Base-by-base conservation (phyloP, 2,888 invertebrate genomes). In the Corythucha ciliata region DNA sequence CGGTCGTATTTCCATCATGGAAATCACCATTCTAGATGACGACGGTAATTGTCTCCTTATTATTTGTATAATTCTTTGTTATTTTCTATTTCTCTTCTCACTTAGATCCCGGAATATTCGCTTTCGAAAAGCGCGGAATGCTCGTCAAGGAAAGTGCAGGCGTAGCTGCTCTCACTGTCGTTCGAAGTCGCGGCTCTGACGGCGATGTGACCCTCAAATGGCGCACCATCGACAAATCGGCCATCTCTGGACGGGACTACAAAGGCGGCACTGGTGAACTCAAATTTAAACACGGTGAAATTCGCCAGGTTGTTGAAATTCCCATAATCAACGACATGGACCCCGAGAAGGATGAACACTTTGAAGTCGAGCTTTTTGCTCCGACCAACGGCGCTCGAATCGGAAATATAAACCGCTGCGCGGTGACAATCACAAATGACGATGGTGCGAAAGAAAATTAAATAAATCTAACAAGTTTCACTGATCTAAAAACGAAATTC, bases 331-430 rank as follows among this genome's bases (percentile, higher is more conserved):
- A 77, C 59, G 76, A 76, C 58, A 68, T 72, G 67, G 68, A 71
- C 48, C 71, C 73, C 12, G 76, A 76, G 60, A 76, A 76, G 63
- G 76, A 76, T 61, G 77, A 77, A 61, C 73, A 73, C 56, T 78
- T 78, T 64, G 73, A 74, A 59, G 64, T 78, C 16, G 73, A 74
- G 54, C 60, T 74, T 7, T 66, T 66, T 39, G 69, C 68, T 7
- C 65, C 71, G 2, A 60, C 64, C 25, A 70, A 69, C 4, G 70
- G 76, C 7, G 73, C 74, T 1, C 64, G 64, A 39, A 60, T 75
- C 14, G 74, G 74, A 21, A 64, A 65, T 40, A 63, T 69, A n/a
- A 67, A 67, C 52, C 65, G 69, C 54, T 67, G 69, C 18, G 71
- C 71, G 18, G 68, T 74, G 10, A 74, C 74, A 3, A 74, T 75